Evolutionary conservation across 2,888 invertebrate species (phyloP).

Genomic region (Leptothorax acervorum): DNA sequence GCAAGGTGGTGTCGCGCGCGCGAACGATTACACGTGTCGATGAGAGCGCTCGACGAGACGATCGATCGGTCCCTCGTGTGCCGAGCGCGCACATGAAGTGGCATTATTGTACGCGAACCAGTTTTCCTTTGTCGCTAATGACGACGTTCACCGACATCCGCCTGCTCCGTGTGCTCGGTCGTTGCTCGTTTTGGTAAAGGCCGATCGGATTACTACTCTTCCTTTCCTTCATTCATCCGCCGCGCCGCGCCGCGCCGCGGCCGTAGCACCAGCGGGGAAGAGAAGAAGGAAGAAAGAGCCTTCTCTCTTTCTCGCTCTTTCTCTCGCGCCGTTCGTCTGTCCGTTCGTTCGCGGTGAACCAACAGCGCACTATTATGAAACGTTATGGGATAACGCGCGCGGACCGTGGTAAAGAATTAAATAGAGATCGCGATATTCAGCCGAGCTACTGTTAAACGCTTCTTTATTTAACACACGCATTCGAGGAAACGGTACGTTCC

Average conservation of each 20-base stretch:
- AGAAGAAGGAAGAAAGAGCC: constrained; percentile 26
- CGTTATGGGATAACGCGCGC: constrained; percentile 38
- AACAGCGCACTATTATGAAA: constrained; percentile 32
- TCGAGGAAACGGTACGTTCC: constrained; percentile 4
- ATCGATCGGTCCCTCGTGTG: constrained; percentile 36
- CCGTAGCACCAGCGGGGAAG: constrained; percentile 15
- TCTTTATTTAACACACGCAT: constrained; percentile 30
- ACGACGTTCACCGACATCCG: constrained; percentile 38
- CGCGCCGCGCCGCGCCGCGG: not conserved
- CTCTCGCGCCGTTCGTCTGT: not conserved
- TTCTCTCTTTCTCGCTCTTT: not conserved
- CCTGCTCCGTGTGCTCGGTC: constrained; percentile 16
- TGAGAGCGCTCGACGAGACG: constrained; percentile 23
- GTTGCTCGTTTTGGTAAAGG: constrained; percentile 51
- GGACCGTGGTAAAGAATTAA: constrained; percentile 33
- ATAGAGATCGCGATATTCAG: constrained; percentile 35
- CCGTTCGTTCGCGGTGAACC: constrained; percentile 34
- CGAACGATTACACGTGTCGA: constrained; percentile 51
- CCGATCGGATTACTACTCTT: constrained; percentile 56
- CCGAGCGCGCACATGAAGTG: constrained; percentile 20
- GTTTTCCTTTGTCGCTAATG: constrained; percentile 54
- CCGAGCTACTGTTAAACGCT: constrained; percentile 36
- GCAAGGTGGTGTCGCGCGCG: constrained; percentile 12
- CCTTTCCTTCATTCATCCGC: constrained; percentile 56
- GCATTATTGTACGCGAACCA: constrained; percentile 51